Percentiles rank a stretch among this genome's conserved stretches.
Conservation (phyloP, 1,140 invertebrate species). For the Arctopsyche grandis region DNA sequence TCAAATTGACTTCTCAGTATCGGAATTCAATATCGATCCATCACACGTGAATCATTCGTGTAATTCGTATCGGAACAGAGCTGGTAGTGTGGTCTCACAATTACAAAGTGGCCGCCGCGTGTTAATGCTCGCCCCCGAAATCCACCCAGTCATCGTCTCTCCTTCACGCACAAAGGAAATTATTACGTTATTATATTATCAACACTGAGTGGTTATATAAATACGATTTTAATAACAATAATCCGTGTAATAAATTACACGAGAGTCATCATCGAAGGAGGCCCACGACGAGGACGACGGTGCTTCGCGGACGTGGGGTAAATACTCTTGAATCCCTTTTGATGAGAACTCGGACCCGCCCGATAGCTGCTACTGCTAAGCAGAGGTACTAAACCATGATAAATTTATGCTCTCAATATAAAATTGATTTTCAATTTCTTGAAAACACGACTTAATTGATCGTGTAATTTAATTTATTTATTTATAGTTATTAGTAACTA, state of each 20-base stretch:
- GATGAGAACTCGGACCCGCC: slow-evolving; percentile 30
- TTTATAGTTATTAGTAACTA: no score
- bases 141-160: slow-evolving; percentile 40
- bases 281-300: no score
- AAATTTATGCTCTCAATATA: no score
- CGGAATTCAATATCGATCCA: slow-evolving; percentile 4
- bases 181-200: slow-evolving; percentile 46
- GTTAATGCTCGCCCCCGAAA: slow-evolving; percentile 23
- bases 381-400: background rate
- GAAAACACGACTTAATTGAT: no score
- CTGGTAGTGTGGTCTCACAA: slow-evolving; percentile 20
- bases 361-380: background rate
- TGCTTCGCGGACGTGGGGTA: slow-evolving; percentile 2
- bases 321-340: slow-evolving; percentile 33
- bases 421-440: no score
- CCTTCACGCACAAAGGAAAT: slow-evolving; percentile 43
- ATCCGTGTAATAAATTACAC: slow-evolving; percentile 49
- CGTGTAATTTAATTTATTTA: no score
- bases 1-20: background rate
- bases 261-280: slow-evolving; percentile 16
- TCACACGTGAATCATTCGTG: slow-evolving; percentile 5
- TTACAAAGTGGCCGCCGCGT: slow-evolving; percentile 20
- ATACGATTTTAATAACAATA: slow-evolving; percentile 52
- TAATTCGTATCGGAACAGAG: background rate
- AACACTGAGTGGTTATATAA: slow-evolving; percentile 47